Conservation (phyloP, 2,113 vertebrate genomes). For the Halichoerus grypus region DNA sequence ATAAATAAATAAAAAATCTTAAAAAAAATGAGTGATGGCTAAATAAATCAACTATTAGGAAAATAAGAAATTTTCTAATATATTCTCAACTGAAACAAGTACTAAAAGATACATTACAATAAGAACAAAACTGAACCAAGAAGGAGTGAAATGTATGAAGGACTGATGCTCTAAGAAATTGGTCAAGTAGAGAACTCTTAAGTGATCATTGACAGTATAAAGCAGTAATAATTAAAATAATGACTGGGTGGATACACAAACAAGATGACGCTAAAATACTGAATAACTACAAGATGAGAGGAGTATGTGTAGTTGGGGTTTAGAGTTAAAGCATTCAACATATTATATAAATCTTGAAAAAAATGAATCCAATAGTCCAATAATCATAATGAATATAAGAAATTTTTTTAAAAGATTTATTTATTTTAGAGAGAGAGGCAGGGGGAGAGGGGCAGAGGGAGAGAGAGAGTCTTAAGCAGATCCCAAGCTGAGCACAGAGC, state of each 20-base stretch:
- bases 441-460: background rate
- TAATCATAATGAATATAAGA: background rate
- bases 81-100: background rate
- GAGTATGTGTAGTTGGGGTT: background rate
- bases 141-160: background rate
- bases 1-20: too few relatives aligned
- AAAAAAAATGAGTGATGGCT: background rate
- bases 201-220: background rate
- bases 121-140: background rate
- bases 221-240: background rate
- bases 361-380: background rate
- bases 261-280: background rate
- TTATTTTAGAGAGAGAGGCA: background rate
- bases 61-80: background rate
- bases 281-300: background rate
- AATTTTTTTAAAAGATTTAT: background rate
- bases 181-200: background rate
- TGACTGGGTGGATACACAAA: background rate
- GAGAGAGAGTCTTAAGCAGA: background rate
- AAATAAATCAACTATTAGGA: background rate
- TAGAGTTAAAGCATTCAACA: background rate
- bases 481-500: background rate
- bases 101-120: background rate
- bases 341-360: background rate
- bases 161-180: background rate